Base-by-base conservation (phyloP, 2,113 vertebrate genomes). In the Mustelus asterias region DNA sequence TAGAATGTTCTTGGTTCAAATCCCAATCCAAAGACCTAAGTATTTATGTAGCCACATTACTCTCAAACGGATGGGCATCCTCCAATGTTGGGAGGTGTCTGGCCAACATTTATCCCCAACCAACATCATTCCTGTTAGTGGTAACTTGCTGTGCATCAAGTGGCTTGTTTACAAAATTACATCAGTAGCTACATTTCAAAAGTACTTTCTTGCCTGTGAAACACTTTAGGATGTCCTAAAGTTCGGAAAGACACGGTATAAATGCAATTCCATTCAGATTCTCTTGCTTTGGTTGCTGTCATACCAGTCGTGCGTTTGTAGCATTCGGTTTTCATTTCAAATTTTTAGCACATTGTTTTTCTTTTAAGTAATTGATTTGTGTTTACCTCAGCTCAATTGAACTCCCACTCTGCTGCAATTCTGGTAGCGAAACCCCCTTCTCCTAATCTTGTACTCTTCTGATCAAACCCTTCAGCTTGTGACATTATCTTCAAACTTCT, bases 101-200 rank as follows among this genome's bases (percentile, higher is more conserved):
- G 60, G 60, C 2, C 33, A n/a, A 92, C 54, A 65, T 1, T n/a
- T 65, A n/a, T 63, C 33, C 89, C 58, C 60, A 93, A 67, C n/a
- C 89, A 90, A 33, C 14, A 60, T 90, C 88, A 29, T 90, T 63
- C 13, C 58, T 33, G 29, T n/a, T 37, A 65, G 13, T 18, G 18
- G 26, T 26, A 89, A 8, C 41, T 7, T 89, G 48, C 24, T 16
- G 48, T 67, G 33, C 16, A 37, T 29, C 60, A n/a, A 63, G 14
- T 18, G 14, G n/a, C n/a, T 18, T n/a, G 7, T 24, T 93, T 33
- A 60, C 60, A 37, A 65, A 14, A 37, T 37, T 67, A 44, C 60
- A 37, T 41, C 33, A 93, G 60, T n/a, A 93, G 65, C 60, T 93
- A 65, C 18, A 93, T 93, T 93, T 93, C 16, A 65, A 93, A 93